These are phyloP conservation scores for Philopedon plagiatum DNA, from an alignment of 2,888 invertebrate genomes.

Conservation along the genomic window DNA sequence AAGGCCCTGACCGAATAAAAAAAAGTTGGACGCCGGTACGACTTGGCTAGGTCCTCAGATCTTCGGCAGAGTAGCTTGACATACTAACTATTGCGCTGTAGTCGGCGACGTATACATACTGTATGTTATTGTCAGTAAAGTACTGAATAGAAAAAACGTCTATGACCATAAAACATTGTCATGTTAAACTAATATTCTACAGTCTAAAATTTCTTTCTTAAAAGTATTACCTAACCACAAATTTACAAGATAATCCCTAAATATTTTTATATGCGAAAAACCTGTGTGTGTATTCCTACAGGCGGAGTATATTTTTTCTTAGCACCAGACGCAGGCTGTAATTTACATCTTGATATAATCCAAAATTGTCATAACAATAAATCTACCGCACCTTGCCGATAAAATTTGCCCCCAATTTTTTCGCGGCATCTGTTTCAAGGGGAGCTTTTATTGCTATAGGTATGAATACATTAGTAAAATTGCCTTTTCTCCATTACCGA, in stretches of 20 bases:
- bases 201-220: not conserved
- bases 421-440: conserved; percentile 51
- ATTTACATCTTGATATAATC: conserved; percentile 47
- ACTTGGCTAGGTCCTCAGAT: too few relatives aligned
- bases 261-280: not conserved
- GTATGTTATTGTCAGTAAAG: too few relatives aligned
- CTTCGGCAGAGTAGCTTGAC: too few relatives aligned
- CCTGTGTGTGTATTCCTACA: not conserved
- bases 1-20: too few relatives aligned
- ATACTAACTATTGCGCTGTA: too few relatives aligned
- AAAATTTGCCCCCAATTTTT: conserved; percentile 52
- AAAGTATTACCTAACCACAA: not conserved
- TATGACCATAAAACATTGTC: too few relatives aligned
- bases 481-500: conserved; percentile 51
- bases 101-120: too few relatives aligned
- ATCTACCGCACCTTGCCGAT: conserved; percentile 51
- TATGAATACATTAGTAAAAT: conserved; percentile 53
- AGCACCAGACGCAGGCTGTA: conserved; percentile 23
- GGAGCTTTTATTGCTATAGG: conserved; percentile 50
- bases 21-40: too few relatives aligned
- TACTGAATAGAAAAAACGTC: too few relatives aligned
- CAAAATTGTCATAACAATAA: conserved; percentile 52
- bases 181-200: too few relatives aligned
- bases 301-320: conserved; percentile 21
- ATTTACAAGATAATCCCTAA: not conserved